Percentiles rank a stretch among this genome's conserved stretches.
Conservation (phyloP, 2,797 vertebrate genomes). For the Choloepus didactylus region DNA sequence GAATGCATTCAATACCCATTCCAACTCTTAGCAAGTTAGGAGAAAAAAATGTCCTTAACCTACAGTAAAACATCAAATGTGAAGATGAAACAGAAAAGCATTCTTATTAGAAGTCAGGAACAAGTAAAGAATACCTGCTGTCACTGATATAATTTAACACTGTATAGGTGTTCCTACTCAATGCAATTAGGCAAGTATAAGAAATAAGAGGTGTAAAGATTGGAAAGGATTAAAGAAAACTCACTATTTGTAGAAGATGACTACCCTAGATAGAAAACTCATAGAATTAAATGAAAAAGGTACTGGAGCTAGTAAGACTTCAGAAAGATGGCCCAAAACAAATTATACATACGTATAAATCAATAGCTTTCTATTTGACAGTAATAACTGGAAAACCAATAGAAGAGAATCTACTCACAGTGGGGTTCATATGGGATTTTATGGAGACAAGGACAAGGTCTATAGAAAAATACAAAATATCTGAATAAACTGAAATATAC, state of each 20-base stretch:
- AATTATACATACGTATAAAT: not conserved
- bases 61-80: not conserved
- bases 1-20: not conserved
- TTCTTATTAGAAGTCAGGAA: conserved; percentile 10
- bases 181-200: not conserved
- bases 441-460: not conserved
- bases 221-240: not conserved
- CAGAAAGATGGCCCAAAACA: not conserved
- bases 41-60: not conserved
- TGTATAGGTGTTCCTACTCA: not conserved
- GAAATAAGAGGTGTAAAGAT: not conserved
- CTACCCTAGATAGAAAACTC: not conserved
- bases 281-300: conserved; percentile 3
- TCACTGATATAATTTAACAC: not conserved
- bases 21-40: not conserved
- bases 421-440: not conserved
- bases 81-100: conserved; percentile 8
- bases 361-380: not conserved
- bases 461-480: not conserved
- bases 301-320: not conserved
- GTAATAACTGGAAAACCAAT: conserved; percentile 19
- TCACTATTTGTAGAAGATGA: not conserved
- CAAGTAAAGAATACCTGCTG: not conserved
- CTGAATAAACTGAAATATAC: not conserved
- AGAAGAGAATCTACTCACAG: not conserved